Evolutionary conservation across 1,140 invertebrate species (phyloP).

Genomic region (Pomacea maculata): DNA sequence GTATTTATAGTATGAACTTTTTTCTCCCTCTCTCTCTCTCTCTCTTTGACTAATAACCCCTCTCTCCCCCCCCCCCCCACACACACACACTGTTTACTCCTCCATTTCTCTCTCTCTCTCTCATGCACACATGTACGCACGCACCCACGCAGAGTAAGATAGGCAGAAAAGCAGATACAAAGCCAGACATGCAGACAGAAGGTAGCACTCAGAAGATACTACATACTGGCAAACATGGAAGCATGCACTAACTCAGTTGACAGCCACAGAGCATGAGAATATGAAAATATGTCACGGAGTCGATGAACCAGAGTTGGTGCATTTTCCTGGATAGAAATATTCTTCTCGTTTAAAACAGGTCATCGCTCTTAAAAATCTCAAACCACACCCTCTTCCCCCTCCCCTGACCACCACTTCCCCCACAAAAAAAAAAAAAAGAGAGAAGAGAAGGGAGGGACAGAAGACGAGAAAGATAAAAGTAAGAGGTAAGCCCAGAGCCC

Average conservation of each 20-base stretch:
- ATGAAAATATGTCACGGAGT: too few species aligned
- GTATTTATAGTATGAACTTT: background rate
- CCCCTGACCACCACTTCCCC: background rate
- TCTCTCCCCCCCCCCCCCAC: background rate
- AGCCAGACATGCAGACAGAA: background rate
- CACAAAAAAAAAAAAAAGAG: background rate
- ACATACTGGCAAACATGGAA: too few species aligned
- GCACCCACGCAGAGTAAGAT: too few species aligned
- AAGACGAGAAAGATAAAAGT: background rate
- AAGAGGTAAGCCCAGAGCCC: background rate
- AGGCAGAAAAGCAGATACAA: background rate
- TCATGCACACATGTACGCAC: background rate
- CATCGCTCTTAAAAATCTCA: background rate
- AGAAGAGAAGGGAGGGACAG: background rate
- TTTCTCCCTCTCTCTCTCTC: too few species aligned
- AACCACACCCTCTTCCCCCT: too few species aligned
- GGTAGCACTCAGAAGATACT: background rate
- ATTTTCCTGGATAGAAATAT: too few species aligned
- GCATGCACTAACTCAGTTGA: too few species aligned
- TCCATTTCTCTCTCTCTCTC: slow-evolving; percentile 2
- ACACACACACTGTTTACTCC: background rate
- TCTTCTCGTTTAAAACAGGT: background rate
- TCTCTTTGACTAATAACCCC: too few species aligned
- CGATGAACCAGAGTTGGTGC: too few species aligned
- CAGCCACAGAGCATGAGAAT: too few species aligned